Base-by-base conservation (phyloP, 2,113 vertebrate species). In the Eulemur macaco region DNA sequence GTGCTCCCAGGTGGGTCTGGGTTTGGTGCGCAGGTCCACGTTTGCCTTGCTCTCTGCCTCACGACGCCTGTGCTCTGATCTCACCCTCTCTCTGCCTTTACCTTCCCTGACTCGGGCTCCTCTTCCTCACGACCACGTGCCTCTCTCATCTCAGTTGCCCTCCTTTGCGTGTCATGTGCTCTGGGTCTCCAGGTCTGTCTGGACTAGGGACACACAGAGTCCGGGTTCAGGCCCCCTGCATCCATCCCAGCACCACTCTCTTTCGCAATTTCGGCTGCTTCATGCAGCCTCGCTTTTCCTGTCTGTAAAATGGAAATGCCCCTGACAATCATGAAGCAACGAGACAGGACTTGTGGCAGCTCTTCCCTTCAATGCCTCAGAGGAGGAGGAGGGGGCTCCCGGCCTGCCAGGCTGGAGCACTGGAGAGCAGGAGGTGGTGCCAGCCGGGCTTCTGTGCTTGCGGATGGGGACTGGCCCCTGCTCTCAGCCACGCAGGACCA, bases 51-150 rank as follows among this genome's bases (percentile, higher is more conserved):
- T 15, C 31, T 11, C 20, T 11, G 34, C 42, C 27, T 86, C 64
- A 45, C 42, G 42, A 9, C n/a, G 20, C 1, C 2, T 0, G 2
- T 9, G 18, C 47, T 60, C 63, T 8, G 6, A 0, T 6, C 50
- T 71, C 52, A 76, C 14, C 23, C 31, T 82, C 66, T 42, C 42
- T 42, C 42, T 69, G 76, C 37, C 77, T 71, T 69, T 29, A 52
- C 60, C 66, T 54, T 58, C 52, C 50, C 77, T 45, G 52, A 64
- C 31, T 15, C 39, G 14, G 31, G 34, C 50, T 34, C 27, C 14
- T 80, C 76, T n/a, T 56, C 66, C 50, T 78, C 6, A 23, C 29
- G 3, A 10, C n/a, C 21, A 29, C 17, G 18, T 42, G 37, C 54
- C 45, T 17, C 80, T 74, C 20, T 58, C 56, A 1, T 54, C 52